Evolutionary conservation across 92 coral and sea anemone genomes (phyloP).

Genomic region (Siderastrea siderea): DNA sequence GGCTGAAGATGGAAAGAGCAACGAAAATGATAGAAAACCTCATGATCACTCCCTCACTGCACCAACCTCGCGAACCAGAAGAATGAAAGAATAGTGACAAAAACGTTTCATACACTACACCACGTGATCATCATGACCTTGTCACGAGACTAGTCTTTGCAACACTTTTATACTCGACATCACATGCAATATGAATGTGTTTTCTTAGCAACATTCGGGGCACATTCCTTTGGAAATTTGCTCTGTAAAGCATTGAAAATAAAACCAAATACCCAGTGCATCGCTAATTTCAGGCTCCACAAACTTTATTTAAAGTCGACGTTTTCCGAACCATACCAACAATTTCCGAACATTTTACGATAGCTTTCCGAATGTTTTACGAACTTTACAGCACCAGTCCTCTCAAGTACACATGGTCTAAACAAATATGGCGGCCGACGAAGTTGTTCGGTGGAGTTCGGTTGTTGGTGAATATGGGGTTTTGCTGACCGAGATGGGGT

Average conservation of each 20-base stretch:
- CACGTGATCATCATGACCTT: conserved; percentile 74
- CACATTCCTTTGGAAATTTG: background rate
- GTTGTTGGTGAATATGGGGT: conserved; percentile 79
- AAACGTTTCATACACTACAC: conserved; percentile 8
- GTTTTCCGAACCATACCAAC: background rate
- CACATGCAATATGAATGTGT: background rate
- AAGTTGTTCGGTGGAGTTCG: conserved; percentile 42
- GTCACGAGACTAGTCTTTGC: conserved; percentile 56
- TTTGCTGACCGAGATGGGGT: conserved; percentile 76
- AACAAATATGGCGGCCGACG: conserved; percentile 80
- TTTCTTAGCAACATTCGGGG: background rate
- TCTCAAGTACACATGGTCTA: conserved; percentile 20
- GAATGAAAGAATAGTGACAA: background rate
- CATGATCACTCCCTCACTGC: background rate
- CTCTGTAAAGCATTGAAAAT: background rate
- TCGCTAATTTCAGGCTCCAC: background rate
- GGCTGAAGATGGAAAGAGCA: conserved; percentile 37
- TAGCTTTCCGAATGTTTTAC: background rate
- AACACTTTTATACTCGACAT: background rate
- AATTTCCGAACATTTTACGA: background rate
- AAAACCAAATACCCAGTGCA: background rate
- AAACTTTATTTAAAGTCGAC: background rate
- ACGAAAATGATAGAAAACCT: background rate
- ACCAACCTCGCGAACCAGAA: background rate
- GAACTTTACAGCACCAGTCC: conserved; percentile 38